Conservation (phyloP, 2,797 vertebrate genomes). For the Propithecus perrieri region DNA sequence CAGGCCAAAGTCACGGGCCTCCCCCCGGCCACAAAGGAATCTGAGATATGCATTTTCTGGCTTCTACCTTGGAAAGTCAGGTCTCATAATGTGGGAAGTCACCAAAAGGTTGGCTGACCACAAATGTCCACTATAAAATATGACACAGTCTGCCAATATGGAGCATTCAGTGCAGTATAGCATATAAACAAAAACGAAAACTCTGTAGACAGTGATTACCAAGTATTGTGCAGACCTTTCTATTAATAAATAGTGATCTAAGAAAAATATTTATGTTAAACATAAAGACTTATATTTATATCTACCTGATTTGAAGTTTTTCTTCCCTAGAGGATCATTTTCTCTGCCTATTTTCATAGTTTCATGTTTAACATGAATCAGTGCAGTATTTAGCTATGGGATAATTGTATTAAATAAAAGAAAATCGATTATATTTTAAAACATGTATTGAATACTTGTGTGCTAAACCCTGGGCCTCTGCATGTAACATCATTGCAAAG, state of each 20-base stretch:
- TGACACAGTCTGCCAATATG: neutral
- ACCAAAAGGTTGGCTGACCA: neutral
- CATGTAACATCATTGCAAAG: neutral
- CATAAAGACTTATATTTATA: neutral
- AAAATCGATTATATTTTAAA: slow-evolving; percentile 32
- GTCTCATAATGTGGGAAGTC: neutral
- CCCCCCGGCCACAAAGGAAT: neutral
- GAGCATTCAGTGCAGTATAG: neutral
- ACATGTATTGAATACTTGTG: neutral
- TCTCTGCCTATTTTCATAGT: neutral
- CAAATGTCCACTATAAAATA: neutral
- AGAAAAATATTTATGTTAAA: slow-evolving; percentile 31
- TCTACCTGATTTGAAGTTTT: neutral
- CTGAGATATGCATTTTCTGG: neutral
- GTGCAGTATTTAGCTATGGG: neutral
- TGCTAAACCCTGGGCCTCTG: neutral
- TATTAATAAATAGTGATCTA: neutral
- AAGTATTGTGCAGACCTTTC: neutral
- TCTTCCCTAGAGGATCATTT: neutral
- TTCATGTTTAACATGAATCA: neutral
- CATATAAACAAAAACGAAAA: neutral
- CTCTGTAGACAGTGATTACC: neutral
- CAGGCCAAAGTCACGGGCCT: neutral
- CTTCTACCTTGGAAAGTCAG: neutral
- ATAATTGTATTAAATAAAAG: slow-evolving; percentile 8